A percentile compares a stretch with the other conserved stretches of the same genome.
These are phyloP conservation scores for Thryonomys swinderianus DNA, from an alignment of 2,113 vertebrate genomes.

Conservation along the genomic window DNA sequence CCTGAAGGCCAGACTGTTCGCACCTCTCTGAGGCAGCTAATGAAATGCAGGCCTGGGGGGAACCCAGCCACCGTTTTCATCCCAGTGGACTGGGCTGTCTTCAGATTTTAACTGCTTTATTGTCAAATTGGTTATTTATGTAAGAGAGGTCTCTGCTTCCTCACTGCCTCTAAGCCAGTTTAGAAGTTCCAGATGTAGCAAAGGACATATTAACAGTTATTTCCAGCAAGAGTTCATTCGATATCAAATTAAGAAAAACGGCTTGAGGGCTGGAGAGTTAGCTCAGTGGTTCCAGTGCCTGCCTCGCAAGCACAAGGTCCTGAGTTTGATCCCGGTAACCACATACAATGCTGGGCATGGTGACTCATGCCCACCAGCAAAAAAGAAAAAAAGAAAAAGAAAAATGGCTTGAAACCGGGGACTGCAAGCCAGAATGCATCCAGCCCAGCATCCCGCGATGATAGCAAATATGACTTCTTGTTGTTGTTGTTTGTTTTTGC, in stretches of 20 bases:
- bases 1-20: background rate
- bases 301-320: too few species aligned
- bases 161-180: background rate
- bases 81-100: background rate
- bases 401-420: background rate
- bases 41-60: background rate
- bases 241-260: background rate
- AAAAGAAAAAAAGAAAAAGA: too few species aligned
- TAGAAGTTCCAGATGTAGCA: slow-evolving; percentile 37
- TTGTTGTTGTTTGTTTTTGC: background rate
- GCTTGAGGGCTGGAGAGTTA: too few species aligned
- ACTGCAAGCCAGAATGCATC: background rate
- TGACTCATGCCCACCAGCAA: too few species aligned
- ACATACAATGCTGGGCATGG: too few species aligned
- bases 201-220: background rate
- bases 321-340: too few species aligned
- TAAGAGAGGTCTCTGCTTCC: background rate
- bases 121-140: slow-evolving; percentile 37
- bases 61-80: background rate
- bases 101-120: background rate
- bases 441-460: background rate
- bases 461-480: background rate
- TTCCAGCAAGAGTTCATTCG: background rate
- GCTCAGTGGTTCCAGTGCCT: too few species aligned
- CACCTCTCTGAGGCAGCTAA: background rate